Percentiles rank a stretch among this genome's conserved stretches.
Evolutionary conservation across 2,113 vertebrate species (phyloP).

Genomic region (Ardeotis arabs): DNA sequence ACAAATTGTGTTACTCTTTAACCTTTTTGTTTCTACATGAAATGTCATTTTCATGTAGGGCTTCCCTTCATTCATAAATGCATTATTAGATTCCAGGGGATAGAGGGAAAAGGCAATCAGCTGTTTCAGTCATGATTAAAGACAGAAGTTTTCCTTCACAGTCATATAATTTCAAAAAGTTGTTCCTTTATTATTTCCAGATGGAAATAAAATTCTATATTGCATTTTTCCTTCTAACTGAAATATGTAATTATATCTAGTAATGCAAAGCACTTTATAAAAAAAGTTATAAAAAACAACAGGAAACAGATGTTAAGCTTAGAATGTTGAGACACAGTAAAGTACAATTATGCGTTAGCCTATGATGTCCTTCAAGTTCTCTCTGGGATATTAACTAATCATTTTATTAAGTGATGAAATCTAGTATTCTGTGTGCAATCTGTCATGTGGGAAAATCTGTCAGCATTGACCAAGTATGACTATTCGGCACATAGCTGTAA

Average conservation of each 20-base stretch:
- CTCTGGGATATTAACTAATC: constrained; percentile 5
- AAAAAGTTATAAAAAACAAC: not conserved
- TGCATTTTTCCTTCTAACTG: constrained; percentile 29
- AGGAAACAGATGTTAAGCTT: constrained; percentile 57
- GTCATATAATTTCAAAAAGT: constrained; percentile 1
- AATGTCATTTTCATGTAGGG: not conserved
- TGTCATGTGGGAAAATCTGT: not conserved
- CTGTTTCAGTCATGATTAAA: constrained; percentile 48
- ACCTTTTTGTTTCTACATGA: not conserved
- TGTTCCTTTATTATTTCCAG: constrained; percentile 59
- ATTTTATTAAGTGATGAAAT: constrained; percentile 60
- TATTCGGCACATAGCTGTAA: not conserved
- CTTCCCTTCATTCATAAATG: not conserved
- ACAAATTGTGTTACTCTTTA: not conserved
- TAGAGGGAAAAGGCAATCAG: not conserved
- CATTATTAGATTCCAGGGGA: constrained; percentile 6
- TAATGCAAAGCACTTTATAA: constrained; percentile 36
- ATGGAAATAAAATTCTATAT: constrained; percentile 35
- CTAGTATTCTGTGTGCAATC: not conserved
- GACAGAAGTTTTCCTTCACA: constrained; percentile 43
- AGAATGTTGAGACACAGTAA: not conserved
- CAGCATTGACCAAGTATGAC: not conserved
- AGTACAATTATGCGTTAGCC: constrained; percentile 3
- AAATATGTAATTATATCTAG: constrained; percentile 33
- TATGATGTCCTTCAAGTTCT: not conserved